A percentile compares a stretch with the other conserved stretches of the same genome.
Evolutionary conservation across 2,797 vertebrate genomes (phyloP).

Genomic region (Linurgus olivaceus): DNA sequence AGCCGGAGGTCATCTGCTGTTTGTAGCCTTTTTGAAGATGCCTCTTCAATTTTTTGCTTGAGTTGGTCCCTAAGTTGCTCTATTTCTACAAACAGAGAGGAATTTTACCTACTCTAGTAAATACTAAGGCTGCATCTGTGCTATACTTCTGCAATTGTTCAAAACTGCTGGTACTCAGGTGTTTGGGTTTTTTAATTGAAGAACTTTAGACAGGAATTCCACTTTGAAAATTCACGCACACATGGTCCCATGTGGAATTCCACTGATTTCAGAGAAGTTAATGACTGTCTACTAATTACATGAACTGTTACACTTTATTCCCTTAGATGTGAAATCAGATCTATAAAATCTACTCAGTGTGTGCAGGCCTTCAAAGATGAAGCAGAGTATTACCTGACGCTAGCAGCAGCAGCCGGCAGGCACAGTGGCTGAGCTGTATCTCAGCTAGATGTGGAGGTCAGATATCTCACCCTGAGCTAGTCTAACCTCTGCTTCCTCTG

Average conservation of each 20-base stretch:
- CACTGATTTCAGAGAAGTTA: background rate
- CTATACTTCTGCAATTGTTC: background rate
- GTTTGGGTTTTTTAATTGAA: background rate
- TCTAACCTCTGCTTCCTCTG: background rate
- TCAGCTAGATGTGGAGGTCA: background rate
- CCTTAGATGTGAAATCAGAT: background rate
- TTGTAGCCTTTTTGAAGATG: background rate
- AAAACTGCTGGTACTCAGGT: background rate
- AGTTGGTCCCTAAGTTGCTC: background rate
- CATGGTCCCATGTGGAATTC: background rate
- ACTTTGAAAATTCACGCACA: background rate
- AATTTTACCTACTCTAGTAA: background rate
- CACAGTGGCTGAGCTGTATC: fast-evolving
- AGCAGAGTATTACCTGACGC: background rate
- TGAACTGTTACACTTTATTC: background rate
- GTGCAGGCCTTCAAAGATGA: background rate
- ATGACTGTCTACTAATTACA: background rate
- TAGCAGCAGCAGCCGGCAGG: background rate
- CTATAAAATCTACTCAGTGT: background rate
- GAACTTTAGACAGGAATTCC: background rate
- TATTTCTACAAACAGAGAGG: background rate
- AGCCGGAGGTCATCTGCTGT: background rate
- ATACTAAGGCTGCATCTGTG: background rate
- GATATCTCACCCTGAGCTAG: background rate
- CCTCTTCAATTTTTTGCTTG: background rate